phyloP scores from a whole-genome alignment of 2,888 invertebrate genomes.

The Ligdia adustata region DNA sequence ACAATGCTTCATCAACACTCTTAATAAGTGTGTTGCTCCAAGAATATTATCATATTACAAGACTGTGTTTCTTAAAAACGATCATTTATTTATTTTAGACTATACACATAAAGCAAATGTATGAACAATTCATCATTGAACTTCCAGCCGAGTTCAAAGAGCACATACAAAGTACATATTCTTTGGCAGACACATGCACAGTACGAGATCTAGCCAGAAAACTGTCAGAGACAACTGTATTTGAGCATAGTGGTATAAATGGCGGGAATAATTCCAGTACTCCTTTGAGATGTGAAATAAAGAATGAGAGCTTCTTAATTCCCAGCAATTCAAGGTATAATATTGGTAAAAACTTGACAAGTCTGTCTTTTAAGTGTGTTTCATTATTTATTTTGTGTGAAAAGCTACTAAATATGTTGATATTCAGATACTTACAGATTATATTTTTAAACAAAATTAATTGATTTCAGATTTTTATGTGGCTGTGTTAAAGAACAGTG shows the following conservation, averaged over 20 bases:
- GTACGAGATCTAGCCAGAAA: constrained; percentile 55
- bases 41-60: no score
- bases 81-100: constrained; percentile 50
- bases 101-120: constrained; percentile 47
- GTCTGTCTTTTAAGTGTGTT: no score
- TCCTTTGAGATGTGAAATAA: constrained; percentile 76
- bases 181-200: constrained; percentile 58
- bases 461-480: constrained; percentile 85
- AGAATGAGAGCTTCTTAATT: constrained; percentile 83
- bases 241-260: constrained; percentile 51
- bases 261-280: constrained; percentile 84
- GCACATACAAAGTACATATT: constrained; percentile 37
- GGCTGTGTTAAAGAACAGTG: constrained; percentile 82
- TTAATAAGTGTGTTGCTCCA: no score
- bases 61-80: no score
- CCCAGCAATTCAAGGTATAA: constrained; percentile 86
- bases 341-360: no score
- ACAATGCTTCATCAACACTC: no score
- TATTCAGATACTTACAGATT: no score
- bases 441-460: not conserved
- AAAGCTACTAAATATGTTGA: no score
- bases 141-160: constrained; percentile 43
- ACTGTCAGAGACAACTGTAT: constrained; percentile 58
- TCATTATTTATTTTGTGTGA: no score
- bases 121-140: constrained; percentile 44